These are phyloP conservation scores for Nebria salina DNA, from an alignment of 2,888 invertebrate genomes.

Conservation along the genomic window DNA sequence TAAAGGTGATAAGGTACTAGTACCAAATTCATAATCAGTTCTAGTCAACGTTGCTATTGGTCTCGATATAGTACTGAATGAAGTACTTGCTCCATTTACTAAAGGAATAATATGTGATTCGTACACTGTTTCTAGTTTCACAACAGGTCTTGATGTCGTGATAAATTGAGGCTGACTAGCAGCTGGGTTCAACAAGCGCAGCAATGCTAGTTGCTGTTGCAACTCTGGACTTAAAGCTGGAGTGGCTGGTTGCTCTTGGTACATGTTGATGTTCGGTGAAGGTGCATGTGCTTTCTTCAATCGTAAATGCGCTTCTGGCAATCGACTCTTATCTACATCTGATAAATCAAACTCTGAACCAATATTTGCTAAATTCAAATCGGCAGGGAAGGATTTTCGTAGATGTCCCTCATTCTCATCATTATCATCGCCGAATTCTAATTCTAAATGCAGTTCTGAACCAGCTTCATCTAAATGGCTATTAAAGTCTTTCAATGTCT, in stretches of 20 bases:
- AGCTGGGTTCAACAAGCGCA: slow-evolving; percentile 75
- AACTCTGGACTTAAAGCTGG: slow-evolving; percentile 73
- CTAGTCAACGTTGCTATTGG: slow-evolving; percentile 81
- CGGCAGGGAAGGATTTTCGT: slow-evolving; percentile 69
- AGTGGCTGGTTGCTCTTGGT: slow-evolving; percentile 60
- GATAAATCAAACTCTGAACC: slow-evolving; percentile 77
- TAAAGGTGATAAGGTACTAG: slow-evolving; percentile 73
- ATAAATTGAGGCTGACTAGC: slow-evolving; percentile 72
- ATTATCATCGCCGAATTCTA: slow-evolving; percentile 86
- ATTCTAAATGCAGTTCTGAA: slow-evolving; percentile 84
- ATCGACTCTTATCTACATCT: slow-evolving; percentile 73
- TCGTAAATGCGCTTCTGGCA: slow-evolving; percentile 67
- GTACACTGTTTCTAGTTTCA: slow-evolving; percentile 80
- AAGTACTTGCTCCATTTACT: slow-evolving; percentile 78
- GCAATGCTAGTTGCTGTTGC: slow-evolving; percentile 77
- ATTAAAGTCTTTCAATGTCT: slow-evolving; percentile 88
- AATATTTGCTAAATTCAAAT: slow-evolving; percentile 76
- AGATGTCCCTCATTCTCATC: slow-evolving; percentile 67
- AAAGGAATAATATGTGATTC: slow-evolving; percentile 85
- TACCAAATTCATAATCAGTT: slow-evolving; percentile 81
- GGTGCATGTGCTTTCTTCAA: slow-evolving; percentile 61
- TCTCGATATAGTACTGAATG: slow-evolving; percentile 81
- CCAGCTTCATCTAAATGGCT: slow-evolving; percentile 89
- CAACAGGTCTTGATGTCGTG: slow-evolving; percentile 80
- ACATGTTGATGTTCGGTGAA: slow-evolving; percentile 53